These are phyloP conservation scores for Gallirallus australis DNA, from an alignment of 2,797 vertebrate genomes.

Conservation along the genomic window DNA sequence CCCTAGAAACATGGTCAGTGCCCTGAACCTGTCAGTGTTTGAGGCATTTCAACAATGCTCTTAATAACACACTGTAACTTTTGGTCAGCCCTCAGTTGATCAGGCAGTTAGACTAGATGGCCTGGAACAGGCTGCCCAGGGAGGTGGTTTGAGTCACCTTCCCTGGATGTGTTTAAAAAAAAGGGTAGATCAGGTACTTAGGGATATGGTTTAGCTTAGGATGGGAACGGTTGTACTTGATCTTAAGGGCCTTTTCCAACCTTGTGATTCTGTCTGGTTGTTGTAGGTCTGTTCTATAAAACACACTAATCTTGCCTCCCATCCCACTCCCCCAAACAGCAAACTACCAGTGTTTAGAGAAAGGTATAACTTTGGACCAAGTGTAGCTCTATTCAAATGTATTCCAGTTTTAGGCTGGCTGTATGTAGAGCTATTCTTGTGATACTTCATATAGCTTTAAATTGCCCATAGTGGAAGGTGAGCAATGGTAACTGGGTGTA, in stretches of 20 bases:
- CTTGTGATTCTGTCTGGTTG: no score
- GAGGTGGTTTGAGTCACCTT: no score
- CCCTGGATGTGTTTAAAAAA: no score
- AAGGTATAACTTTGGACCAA: neutral
- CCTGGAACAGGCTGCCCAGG: no score
- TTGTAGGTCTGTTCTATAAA: neutral
- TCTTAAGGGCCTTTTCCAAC: neutral
- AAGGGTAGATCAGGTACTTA: no score
- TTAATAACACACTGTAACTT: neutral
- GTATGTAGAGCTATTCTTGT: fast-evolving
- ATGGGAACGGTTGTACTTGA: no score
- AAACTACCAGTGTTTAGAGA: neutral
- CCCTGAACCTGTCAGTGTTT: neutral
- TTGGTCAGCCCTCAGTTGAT: neutral
- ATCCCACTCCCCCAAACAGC: neutral
- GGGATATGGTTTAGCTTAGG: no score
- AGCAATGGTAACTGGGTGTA: neutral
- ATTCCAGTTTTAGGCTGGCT: neutral
- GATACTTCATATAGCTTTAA: neutral
- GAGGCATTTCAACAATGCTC: neutral
- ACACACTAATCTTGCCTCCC: no score
- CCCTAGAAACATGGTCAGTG: neutral
- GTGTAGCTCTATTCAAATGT: neutral
- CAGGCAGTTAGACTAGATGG: neutral
- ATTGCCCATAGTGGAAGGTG: neutral